phyloP scores from a whole-genome alignment of 2,888 invertebrate species.

The Caenorhabditis plicata region DNA sequence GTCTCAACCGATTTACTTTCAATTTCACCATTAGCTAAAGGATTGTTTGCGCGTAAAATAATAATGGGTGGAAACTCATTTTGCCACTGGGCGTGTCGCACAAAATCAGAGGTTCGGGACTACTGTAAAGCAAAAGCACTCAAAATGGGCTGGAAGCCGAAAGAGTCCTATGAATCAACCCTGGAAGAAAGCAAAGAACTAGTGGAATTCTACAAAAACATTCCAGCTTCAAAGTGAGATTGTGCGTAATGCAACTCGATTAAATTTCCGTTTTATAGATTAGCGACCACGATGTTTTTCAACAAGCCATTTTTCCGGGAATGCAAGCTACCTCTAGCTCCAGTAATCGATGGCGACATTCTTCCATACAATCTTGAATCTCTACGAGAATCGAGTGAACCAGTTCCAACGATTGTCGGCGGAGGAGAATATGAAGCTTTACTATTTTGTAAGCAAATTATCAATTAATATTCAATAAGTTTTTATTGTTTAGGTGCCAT shows the following conservation, averaged over 20 bases:
- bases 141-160: slow-evolving; percentile 53
- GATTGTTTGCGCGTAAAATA: slow-evolving; percentile 56
- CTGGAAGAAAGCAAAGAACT: slow-evolving; percentile 50
- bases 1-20: slow-evolving; percentile 55
- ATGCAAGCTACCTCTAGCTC: slow-evolving; percentile 50
- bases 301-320: slow-evolving; percentile 48
- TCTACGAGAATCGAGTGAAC: slow-evolving; percentile 47
- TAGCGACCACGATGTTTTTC: slow-evolving; percentile 51
- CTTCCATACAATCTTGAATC: slow-evolving; percentile 40
- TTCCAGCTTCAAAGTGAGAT: slow-evolving; percentile 52
- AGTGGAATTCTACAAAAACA: slow-evolving; percentile 45
- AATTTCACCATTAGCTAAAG: slow-evolving; percentile 52
- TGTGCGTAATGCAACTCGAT: background rate
- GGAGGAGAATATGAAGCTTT: slow-evolving; percentile 58
- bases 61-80: slow-evolving; percentile 57
- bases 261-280: slow-evolving; percentile 25
- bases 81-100: slow-evolving; percentile 54
- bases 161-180: slow-evolving; percentile 29
- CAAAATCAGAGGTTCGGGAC: slow-evolving; percentile 37
- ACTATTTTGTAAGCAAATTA: slow-evolving; percentile 47
- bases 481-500: slow-evolving; percentile 49
- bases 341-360: slow-evolving; percentile 61
- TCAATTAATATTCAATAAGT: slow-evolving; percentile 2
- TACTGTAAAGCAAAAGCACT: slow-evolving; percentile 54
- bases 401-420: slow-evolving; percentile 51